Conservation (phyloP, 2,113 vertebrate genomes). For the Heteronetta atricapilla region DNA sequence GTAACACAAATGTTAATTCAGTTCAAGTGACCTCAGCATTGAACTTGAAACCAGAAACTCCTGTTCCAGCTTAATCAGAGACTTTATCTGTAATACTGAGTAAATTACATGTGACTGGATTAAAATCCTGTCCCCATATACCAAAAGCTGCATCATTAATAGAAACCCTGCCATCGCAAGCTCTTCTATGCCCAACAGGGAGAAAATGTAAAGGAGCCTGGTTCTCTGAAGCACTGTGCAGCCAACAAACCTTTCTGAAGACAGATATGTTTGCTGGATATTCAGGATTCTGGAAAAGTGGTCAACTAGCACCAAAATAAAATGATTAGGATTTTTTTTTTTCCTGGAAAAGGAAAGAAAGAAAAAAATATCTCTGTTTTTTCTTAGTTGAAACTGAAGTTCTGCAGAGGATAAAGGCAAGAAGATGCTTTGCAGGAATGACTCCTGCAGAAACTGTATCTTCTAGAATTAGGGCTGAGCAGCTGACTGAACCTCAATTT, state of each 20-base stretch:
- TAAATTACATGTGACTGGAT: not conserved
- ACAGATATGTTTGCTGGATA: not conserved
- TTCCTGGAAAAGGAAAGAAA: not conserved
- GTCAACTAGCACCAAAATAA: not conserved
- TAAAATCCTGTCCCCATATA: not conserved
- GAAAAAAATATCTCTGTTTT: not conserved
- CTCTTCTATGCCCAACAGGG: not conserved
- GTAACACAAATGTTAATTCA: not conserved
- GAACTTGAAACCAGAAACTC: not conserved
- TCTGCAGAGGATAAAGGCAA: not conserved
- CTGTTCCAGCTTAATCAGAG: not conserved
- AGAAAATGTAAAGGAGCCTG: not conserved
- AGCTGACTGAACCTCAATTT: not conserved
- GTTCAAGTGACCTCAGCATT: not conserved
- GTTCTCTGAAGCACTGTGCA: not conserved
- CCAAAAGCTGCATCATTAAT: not conserved
- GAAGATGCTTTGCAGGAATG: not conserved
- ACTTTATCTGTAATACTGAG: not conserved
- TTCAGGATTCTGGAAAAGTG: not conserved
- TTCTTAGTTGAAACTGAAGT: not conserved
- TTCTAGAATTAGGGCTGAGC: not conserved
- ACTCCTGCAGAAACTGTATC: not conserved
- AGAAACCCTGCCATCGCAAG: not conserved
- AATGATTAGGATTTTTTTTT: not conserved
- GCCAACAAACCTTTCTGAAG: not conserved